Evolutionary conservation across 2,888 invertebrate genomes (phyloP).

Genomic region (Mellilla xanthometata): DNA sequence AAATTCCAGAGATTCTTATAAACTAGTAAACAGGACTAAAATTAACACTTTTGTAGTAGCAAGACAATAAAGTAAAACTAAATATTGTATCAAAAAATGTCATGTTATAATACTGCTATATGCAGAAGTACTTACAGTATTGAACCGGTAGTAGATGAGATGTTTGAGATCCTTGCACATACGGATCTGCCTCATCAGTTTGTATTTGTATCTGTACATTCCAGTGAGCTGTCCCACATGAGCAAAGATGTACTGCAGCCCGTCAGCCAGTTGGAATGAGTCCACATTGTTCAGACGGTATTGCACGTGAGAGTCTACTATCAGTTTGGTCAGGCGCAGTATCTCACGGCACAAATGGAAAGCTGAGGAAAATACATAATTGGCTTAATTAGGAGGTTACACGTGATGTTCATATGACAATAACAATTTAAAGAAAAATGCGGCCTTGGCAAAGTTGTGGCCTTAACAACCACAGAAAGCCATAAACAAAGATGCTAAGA

Average conservation of each 20-base stretch:
- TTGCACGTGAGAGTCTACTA: slow-evolving; percentile 99
- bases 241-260: slow-evolving; percentile 99
- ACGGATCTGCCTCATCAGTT: slow-evolving; percentile 98
- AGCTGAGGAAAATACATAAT: slow-evolving; percentile 77
- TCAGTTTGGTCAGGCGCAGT: slow-evolving; percentile 97
- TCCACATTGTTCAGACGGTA: slow-evolving; percentile 99
- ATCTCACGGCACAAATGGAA: slow-evolving; percentile 99
- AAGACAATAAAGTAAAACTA: too few relatives aligned
- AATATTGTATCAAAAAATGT: too few relatives aligned
- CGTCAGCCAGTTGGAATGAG: slow-evolving; percentile 99
- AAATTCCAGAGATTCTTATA: too few relatives aligned
- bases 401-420: too few relatives aligned
- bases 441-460: too few relatives aligned
- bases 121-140: slow-evolving; percentile 95
- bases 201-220: slow-evolving; percentile 99
- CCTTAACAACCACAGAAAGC: too few relatives aligned
- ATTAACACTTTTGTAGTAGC: too few relatives aligned
- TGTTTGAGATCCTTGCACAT: slow-evolving; percentile 99
- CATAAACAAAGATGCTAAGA: too few relatives aligned
- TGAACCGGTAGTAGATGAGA: slow-evolving; percentile 99
- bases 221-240: slow-evolving; percentile 99
- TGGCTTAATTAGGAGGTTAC: too few relatives aligned
- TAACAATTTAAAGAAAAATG: too few relatives aligned
- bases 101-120: too few relatives aligned
- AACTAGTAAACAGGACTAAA: too few relatives aligned